Evolutionary conservation across 2,888 invertebrate species (phyloP).

Genomic region (Drosophila flavopinicola): DNA sequence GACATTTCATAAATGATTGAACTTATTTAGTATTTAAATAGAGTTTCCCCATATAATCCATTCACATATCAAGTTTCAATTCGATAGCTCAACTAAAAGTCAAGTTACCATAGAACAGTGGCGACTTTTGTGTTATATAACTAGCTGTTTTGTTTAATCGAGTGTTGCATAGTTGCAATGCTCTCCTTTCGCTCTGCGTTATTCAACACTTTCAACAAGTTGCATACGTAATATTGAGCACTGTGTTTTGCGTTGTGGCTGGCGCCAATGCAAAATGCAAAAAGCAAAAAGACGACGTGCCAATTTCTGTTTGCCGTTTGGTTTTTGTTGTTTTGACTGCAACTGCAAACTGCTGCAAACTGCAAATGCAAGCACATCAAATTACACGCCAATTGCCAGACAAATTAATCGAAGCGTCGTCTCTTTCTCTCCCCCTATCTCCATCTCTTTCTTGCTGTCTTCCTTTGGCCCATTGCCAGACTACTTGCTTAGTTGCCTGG

Average conservation of each 20-base stretch:
- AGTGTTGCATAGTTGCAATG: conserved; percentile 5
- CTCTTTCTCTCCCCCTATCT: neutral
- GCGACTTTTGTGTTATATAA: conserved; percentile 11
- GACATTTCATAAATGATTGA: no score
- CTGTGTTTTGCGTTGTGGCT: conserved; percentile 22
- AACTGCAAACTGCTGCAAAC: conserved; percentile 20
- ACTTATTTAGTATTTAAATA: no score
- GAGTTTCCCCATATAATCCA: no score
- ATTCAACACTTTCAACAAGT: conserved; percentile 20
- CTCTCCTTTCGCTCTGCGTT: neutral
- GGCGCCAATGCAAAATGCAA: conserved; percentile 33
- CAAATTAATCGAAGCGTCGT: conserved; percentile 55
- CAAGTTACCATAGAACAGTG: neutral
- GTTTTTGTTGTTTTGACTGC: conserved; percentile 32
- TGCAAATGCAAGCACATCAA: conserved; percentile 40
- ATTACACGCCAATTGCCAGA: conserved; percentile 53
- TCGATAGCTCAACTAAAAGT: neutral
- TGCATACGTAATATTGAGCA: conserved; percentile 40
- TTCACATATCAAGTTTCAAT: no score
- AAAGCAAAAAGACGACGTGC: conserved; percentile 33
- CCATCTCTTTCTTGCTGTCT: no score
- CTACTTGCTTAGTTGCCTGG: conserved; percentile 7
- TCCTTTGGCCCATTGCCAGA: conserved; percentile 40
- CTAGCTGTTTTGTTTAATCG: neutral
- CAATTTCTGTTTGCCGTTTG: conserved; percentile 27